phyloP scores from a whole-genome alignment of 2,113 vertebrate species.

The Seriola quinqueradiata region DNA sequence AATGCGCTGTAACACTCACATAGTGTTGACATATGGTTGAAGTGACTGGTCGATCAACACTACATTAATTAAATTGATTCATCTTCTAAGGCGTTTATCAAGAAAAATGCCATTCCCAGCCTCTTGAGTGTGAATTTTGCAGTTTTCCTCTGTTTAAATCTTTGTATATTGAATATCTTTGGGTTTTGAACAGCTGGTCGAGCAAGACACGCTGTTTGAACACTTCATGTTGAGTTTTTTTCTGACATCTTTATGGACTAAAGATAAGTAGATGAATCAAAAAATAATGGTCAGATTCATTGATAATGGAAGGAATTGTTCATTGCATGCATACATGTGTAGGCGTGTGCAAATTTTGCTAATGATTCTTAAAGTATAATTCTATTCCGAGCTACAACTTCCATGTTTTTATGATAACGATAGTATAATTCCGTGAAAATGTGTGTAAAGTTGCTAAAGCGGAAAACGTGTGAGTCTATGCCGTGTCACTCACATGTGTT shows the following conservation, averaged over 20 bases:
- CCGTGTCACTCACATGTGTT: conserved; percentile 1
- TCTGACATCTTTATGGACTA: background rate
- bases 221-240: background rate
- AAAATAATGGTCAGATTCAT: background rate
- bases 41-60: background rate
- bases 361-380: background rate
- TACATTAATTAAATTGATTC: background rate
- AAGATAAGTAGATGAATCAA: background rate
- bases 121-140: background rate
- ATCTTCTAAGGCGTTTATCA: background rate
- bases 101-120: background rate
- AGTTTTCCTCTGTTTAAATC: background rate
- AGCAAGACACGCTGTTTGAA: background rate
- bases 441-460: background rate
- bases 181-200: background rate
- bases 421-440: background rate
- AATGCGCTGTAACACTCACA: background rate
- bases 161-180: background rate
- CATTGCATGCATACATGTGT: too few relatives aligned
- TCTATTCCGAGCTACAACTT: background rate
- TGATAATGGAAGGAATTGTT: background rate
- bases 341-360: too few relatives aligned
- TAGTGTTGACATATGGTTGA: background rate
- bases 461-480: background rate
- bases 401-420: background rate